Evolutionary conservation across 2,797 vertebrate species (phyloP).

Genomic region (Manis javanica): DNA sequence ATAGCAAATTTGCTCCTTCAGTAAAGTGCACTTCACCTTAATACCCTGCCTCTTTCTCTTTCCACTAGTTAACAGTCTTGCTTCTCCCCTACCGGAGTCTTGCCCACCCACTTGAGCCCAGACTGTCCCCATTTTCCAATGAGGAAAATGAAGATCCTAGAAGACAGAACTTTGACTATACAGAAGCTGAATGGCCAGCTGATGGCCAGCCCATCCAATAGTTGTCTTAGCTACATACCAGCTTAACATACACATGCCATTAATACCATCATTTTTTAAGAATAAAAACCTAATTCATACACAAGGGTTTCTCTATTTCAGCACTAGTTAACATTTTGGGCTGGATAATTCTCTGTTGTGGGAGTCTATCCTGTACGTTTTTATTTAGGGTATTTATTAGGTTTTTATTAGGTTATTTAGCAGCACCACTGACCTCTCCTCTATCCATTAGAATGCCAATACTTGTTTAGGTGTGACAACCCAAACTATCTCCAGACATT

Average conservation of each 20-base stretch:
- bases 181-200: not conserved
- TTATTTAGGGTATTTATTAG: too few species aligned
- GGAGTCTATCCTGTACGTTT: not conserved
- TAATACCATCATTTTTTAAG: not conserved
- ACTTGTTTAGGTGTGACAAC: not conserved
- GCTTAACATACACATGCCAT: not conserved
- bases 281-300: not conserved
- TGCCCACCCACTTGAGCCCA: not conserved
- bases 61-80: not conserved
- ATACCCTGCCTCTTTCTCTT: not conserved
- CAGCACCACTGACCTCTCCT: not conserved
- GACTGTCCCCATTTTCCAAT: not conserved
- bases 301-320: not conserved
- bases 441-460: not conserved
- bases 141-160: not conserved
- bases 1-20: not conserved
- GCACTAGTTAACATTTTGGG: not conserved
- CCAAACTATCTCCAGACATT: slow-evolving; percentile 1
- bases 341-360: not conserved
- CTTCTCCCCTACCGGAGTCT: not conserved
- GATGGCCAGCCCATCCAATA: not conserved
- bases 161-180: not conserved
- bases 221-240: not conserved
- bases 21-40: not conserved
- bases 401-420: not conserved